These are phyloP conservation scores for Athalia rosae DNA, from an alignment of 2,888 invertebrate species.

Conservation along the genomic window DNA sequence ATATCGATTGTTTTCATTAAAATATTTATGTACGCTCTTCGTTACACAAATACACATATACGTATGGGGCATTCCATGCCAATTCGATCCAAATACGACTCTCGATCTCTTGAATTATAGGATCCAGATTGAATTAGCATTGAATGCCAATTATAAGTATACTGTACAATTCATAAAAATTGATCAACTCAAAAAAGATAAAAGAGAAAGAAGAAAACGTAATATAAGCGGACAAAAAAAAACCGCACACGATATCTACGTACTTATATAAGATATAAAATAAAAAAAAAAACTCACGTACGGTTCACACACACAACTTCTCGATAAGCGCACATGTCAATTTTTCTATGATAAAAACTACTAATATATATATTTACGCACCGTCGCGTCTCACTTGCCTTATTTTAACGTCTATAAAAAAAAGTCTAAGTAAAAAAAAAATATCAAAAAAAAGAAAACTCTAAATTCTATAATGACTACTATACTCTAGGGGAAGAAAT, in stretches of 20 bases:
- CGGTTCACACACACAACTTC: slow-evolving; percentile 7
- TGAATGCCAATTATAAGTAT: too few relatives aligned
- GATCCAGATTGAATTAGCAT: too few relatives aligned
- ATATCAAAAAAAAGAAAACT: slow-evolving; percentile 39
- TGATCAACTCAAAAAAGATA: too few relatives aligned
- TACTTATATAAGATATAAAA: neutral
- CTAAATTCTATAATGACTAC: slow-evolving; percentile 5
- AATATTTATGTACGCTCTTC: too few relatives aligned
- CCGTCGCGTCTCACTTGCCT: slow-evolving; percentile 45
- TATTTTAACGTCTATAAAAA: slow-evolving; percentile 35
- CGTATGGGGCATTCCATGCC: too few relatives aligned
- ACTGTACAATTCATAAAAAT: too few relatives aligned
- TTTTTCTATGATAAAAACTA: slow-evolving; percentile 13
- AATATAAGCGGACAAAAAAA: neutral
- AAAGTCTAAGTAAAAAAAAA: slow-evolving; percentile 49
- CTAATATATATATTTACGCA: slow-evolving; percentile 17
- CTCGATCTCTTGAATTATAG: too few relatives aligned
- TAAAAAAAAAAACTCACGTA: neutral
- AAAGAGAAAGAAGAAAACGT: neutral
- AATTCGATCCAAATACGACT: too few relatives aligned
- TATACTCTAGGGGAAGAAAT: too few relatives aligned
- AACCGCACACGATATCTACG: neutral
- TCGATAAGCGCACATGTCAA: slow-evolving; percentile 42
- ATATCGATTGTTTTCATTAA: too few relatives aligned
- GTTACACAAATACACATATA: too few relatives aligned